Evolutionary conservation across 1,140 invertebrate genomes (phyloP), one percentile per base, ranked within the genome.

Genomic region (Nephila pilipes): DNA sequence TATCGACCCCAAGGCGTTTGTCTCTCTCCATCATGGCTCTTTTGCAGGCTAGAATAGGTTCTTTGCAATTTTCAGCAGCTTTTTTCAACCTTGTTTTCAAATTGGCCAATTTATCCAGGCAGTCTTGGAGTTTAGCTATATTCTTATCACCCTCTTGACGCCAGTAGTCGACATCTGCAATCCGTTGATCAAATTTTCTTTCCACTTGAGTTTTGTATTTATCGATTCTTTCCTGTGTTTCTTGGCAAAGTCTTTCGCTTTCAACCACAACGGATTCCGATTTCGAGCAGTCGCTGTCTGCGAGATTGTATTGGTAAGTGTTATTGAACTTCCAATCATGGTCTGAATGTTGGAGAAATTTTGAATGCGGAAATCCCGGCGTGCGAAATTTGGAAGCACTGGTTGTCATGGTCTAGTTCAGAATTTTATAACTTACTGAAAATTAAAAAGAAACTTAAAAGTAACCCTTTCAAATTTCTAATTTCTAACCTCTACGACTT

Each of bases 281-380:
- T 22, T 79, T 92, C 1, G 91, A 87, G 25, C 91, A 92, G 8
- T 92, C 65, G 0, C 91, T 83, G 12, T 92, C 91, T 1, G 91
- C 91, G 12, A 92, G 63, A 29, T 58, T 92, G 85, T 87, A 92
- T n/a, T 92, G 91, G 16, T 58, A 92, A 0, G 32, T 10, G 22
- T 92, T 92, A 46, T 87, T 92, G 25, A 92, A 87, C n/a, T 87
- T 92, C 91, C 91, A 92, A 38, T 87, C 83, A 8, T 75, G 85
- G 1, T 87, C 83, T 1, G 91, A 92, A 79, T 92, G 83, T 54
- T 87, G 83, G 0, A 87, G 65, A 36, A 79, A 79, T 58, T 87
- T 87, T 6, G 91, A 87, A 38, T 87, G 81, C 0, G 81, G 81
- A 18, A 87, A 92, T 20, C 91, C 83, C 2, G 91, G 91, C 1